Base-by-base conservation (phyloP, 2,888 invertebrate species). In the Acanthoscelides obtectus region DNA sequence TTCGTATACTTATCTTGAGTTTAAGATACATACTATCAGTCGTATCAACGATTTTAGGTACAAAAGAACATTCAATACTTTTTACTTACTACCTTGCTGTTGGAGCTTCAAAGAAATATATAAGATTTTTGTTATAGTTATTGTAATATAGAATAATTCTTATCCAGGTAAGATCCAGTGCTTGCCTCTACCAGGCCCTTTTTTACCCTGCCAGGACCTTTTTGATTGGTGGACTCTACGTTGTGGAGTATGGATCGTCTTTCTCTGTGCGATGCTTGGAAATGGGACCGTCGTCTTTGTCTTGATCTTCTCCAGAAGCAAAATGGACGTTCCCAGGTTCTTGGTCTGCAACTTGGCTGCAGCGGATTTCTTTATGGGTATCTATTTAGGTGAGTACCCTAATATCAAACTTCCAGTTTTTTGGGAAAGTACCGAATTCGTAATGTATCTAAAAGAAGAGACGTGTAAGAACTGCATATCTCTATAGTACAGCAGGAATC, bases 221-320 rank as follows among this genome's bases (percentile, higher is more conserved):
- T 98, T 98, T 85, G 97, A 97, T 83, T 98, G 97, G 97, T 98
- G 98, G 98, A 96, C 97, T 3, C 87, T 98, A 79, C 91, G 97
- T 66, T 98, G 97, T 84, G 97, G 98, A 21, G 97, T 98, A 69
- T 99, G 99, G 98, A 92, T 97, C 20, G 97, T 99, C 67, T 98
- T 98, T 86, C 90, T 98, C 72, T 88, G 98, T 79, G 97, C 98
- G 65, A 91, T 99, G 87, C 89, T 98, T 69, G 99, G 99, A 75
- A 99, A 99, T 85, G 97, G 97, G 67, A 95, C 95, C 0, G 98
- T 98, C 12, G 96, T 98, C 19, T 94, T 97, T 82, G 97, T 99
- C 68, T 89, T 98, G 70, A 89, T 97, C 76, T 96, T 94, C 85
- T 94, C 96, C 71, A 90, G 96, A 78, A 94, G 94, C 78, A 97